Evolutionary conservation across 1,140 invertebrate species (phyloP).

Genomic region (Euura lappo): DNA sequence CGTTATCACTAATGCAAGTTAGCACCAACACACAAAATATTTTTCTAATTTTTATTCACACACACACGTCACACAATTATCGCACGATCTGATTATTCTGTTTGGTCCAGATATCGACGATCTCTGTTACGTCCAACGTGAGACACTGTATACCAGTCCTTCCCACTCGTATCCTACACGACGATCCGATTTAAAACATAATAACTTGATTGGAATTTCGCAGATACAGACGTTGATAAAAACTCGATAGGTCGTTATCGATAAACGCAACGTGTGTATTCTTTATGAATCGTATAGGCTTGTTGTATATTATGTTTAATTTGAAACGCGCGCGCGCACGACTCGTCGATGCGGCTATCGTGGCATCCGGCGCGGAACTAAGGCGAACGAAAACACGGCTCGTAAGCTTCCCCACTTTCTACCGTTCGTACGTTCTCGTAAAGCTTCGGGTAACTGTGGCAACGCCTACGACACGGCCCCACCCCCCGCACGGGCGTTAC

Average conservation of each 20-base stretch:
- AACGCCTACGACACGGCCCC: slow-evolving; percentile 29
- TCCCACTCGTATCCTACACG: no score
- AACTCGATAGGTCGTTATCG: no score
- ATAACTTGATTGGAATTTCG: no score
- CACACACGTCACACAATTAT: slow-evolving; percentile 41
- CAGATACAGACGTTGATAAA: no score
- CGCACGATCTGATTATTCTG: no score
- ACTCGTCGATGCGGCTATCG: slow-evolving; percentile 55
- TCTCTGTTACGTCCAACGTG: no score
- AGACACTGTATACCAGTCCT: no score
- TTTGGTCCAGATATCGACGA: no score
- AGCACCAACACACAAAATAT: slow-evolving; percentile 55
- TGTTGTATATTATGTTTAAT: not conserved
- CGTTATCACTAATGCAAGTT: slow-evolving; percentile 51
- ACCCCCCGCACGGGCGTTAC: slow-evolving; percentile 41
- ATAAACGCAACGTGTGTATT: no score
- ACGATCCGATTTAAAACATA: no score
- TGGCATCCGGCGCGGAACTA: slow-evolving; percentile 61
- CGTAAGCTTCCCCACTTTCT: slow-evolving; percentile 46
- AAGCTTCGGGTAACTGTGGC: slow-evolving; percentile 32
- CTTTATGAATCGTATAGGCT: no score
- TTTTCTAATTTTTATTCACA: slow-evolving; percentile 26
- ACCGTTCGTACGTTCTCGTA: slow-evolving; percentile 16
- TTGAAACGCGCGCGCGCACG: slow-evolving; percentile 44
- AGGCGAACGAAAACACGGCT: slow-evolving; percentile 52